Evolutionary conservation across 2,113 vertebrate species (phyloP).

Genomic region (Emydura subglobosa): DNA sequence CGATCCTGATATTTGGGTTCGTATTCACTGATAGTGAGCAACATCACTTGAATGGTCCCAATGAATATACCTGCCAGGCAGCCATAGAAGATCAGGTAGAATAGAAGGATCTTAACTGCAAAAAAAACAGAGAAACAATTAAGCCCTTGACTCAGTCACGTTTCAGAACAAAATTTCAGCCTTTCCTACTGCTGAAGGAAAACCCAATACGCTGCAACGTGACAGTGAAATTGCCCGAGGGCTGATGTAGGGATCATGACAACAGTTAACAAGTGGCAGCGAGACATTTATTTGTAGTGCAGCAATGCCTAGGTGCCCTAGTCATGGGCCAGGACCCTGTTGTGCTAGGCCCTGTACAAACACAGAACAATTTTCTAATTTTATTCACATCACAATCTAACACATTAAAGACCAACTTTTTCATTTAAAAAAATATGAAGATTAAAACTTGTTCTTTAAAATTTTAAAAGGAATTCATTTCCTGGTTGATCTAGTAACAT

Average conservation of each 20-base stretch:
- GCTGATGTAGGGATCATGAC: no score
- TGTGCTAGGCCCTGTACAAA: background rate
- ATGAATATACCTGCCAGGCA: slow-evolving; percentile 98
- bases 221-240: no score
- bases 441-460: accelerated
- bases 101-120: slow-evolving; percentile 95
- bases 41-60: slow-evolving; percentile 96
- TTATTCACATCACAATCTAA: background rate
- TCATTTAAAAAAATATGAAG: background rate
- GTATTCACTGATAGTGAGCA: slow-evolving; percentile 93
- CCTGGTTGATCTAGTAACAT: background rate
- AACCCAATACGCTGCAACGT: accelerated
- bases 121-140: slow-evolving; percentile 43
- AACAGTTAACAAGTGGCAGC: no score
- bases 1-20: slow-evolving; percentile 98
- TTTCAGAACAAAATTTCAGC: background rate
- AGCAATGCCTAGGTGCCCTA: background rate
- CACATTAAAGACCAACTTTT: background rate
- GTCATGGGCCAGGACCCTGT: background rate
- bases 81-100: slow-evolving; percentile 97
- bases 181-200: background rate
- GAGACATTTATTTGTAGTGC: background rate
- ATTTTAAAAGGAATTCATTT: background rate
- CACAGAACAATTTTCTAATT: background rate
- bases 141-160: background rate